A percentile compares a stretch with the other conserved stretches of the same genome.
Evolutionary conservation across 2,888 invertebrate species (phyloP).

Genomic region (Drosophila vallismaia): DNA sequence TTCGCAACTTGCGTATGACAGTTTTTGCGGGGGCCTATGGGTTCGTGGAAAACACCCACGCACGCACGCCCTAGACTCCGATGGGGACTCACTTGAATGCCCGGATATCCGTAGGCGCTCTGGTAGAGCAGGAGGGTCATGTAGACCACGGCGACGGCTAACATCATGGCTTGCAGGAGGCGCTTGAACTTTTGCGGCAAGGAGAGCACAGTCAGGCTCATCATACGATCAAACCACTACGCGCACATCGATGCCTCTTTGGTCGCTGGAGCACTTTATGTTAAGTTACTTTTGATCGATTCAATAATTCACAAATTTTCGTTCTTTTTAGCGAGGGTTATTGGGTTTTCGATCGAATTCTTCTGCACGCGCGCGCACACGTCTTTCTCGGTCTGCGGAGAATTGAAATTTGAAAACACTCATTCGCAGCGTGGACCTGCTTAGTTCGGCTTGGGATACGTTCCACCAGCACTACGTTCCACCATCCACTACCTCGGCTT

Average conservation of each 20-base stretch:
- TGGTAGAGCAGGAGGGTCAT: constrained; percentile 84
- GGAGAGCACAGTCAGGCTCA: constrained; percentile 84
- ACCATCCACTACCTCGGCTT: neutral
- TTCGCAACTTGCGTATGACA: constrained; percentile 55
- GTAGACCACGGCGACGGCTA: constrained; percentile 83
- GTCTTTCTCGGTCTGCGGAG: constrained; percentile 64
- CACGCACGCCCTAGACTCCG: constrained; percentile 19
- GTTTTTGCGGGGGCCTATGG: constrained; percentile 48
- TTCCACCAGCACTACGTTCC: constrained; percentile 1
- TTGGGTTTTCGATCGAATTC: constrained; percentile 16
- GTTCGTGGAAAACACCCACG: constrained; percentile 6
- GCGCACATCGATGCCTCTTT: constrained; percentile 57
- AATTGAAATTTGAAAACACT: neutral
- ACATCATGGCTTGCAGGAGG: constrained; percentile 84
- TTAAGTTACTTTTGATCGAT: neutral
- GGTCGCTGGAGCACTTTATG: constrained; percentile 9
- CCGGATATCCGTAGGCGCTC: constrained; percentile 84
- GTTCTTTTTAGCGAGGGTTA: constrained; percentile 11
- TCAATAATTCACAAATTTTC: constrained; percentile 4
- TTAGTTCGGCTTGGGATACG: neutral
- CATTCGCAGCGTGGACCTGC: constrained; percentile 1
- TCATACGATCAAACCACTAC: constrained; percentile 77
- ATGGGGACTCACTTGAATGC: constrained; percentile 78
- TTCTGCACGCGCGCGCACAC: constrained; percentile 64
- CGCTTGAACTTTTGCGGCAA: constrained; percentile 84